Percentiles rank a stretch among this genome's conserved stretches.
phyloP scores from a whole-genome alignment of 2,113 vertebrate genomes.

The Coptodon bakossiorum region DNA sequence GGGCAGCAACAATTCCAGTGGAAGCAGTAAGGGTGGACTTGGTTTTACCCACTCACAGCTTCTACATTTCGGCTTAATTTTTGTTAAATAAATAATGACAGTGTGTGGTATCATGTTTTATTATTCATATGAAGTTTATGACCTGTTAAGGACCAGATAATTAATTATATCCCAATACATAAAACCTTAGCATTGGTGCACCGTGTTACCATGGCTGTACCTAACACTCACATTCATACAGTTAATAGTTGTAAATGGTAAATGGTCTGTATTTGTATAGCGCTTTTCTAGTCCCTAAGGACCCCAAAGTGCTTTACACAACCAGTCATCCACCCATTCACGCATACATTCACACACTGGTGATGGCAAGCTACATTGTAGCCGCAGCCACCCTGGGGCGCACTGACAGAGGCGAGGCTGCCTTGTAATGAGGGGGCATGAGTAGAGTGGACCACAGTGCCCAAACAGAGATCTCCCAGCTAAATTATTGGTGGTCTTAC shows the following conservation, averaged over 20 bases:
- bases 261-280: no score
- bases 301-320: no score
- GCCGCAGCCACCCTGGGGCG: no score
- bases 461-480: neutral
- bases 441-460: slow-evolving; percentile 9
- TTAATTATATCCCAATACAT: neutral
- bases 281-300: no score
- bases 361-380: no score
- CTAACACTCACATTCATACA: neutral
- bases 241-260: neutral
- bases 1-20: neutral
- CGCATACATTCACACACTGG: no score
- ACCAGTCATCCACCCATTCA: no score
- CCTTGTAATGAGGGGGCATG: neutral
- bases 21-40: neutral
- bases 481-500: slow-evolving; percentile 35
- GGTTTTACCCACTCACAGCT: accelerated
- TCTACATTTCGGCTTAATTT: neutral
- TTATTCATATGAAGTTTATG: neutral
- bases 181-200: neutral
- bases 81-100: neutral
- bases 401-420: no score
- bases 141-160: neutral
- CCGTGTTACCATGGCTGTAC: neutral
- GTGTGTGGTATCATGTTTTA: neutral